Evolutionary conservation across 1,140 invertebrate species (phyloP).

Genomic region (Aphaenogaster floridana): DNA sequence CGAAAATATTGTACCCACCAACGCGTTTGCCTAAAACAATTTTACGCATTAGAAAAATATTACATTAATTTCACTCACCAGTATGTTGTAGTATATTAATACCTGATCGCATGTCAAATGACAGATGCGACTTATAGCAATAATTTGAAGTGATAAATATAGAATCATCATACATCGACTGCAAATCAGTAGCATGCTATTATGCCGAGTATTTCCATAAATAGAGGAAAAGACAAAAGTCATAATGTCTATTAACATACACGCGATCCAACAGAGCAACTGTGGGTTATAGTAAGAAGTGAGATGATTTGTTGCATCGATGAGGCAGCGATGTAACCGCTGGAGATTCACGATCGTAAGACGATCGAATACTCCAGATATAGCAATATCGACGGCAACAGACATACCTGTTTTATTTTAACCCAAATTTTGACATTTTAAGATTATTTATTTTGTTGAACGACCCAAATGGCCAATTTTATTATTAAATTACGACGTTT

Average conservation of each 20-base stretch:
- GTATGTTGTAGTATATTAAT: background rate
- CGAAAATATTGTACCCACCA: background rate
- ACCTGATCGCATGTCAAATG: constrained; percentile 48
- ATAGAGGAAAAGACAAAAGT: background rate
- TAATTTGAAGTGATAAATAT: constrained; percentile 16
- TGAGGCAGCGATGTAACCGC: constrained; percentile 1
- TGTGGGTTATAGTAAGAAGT: constrained; percentile 22
- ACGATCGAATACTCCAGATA: background rate
- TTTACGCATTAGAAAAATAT: background rate
- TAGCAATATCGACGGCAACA: background rate
- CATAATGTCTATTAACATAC: background rate
- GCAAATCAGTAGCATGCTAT: background rate
- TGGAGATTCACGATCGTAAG: constrained; percentile 11
- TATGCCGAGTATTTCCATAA: background rate
- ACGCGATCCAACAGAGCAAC: constrained; percentile 23
- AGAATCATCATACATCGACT: background rate
- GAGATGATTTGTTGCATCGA: constrained; percentile 17
- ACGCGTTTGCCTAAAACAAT: constrained; percentile 30
- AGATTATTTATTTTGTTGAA: background rate
- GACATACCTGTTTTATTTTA: background rate
- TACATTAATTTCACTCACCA: background rate
- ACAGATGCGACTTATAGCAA: constrained; percentile 22
- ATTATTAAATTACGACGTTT: too few relatives aligned
- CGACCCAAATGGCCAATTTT: too few relatives aligned
- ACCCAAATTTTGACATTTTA: background rate